These are phyloP conservation scores for Clunio marinus DNA, from an alignment of 2,888 invertebrate species.

Conservation along the genomic window DNA sequence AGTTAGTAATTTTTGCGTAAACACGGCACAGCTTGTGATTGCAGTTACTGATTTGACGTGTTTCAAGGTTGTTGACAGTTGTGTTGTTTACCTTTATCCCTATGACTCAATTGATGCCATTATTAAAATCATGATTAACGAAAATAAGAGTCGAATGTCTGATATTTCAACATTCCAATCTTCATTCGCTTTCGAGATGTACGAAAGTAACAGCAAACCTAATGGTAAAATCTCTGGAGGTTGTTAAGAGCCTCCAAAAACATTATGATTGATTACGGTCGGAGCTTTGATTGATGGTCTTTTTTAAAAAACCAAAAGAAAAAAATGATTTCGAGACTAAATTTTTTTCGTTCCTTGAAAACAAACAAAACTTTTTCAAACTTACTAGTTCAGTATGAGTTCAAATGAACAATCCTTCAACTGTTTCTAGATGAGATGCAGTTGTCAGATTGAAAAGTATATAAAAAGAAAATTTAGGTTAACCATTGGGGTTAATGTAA, in stretches of 20 bases:
- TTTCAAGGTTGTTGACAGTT: too few relatives aligned
- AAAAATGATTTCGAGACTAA: background rate
- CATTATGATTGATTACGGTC: conserved; percentile 36
- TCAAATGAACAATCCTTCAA: background rate
- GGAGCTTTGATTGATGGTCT: conserved; percentile 36
- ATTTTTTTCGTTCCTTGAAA: background rate
- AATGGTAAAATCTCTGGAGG: conserved; percentile 33
- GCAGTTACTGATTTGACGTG: background rate
- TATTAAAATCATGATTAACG: too few relatives aligned
- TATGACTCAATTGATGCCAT: too few relatives aligned
- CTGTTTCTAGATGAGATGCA: background rate
- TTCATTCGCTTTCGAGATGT: background rate
- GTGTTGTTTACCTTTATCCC: too few relatives aligned
- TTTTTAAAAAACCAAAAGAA: background rate
- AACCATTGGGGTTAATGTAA: conserved; percentile 13
- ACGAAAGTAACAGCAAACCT: conserved; percentile 28
- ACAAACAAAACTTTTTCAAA: conserved; percentile 21
- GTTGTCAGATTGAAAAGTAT: background rate
- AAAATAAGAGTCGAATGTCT: too few relatives aligned
- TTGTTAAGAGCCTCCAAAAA: conserved; percentile 33
- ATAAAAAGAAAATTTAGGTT: background rate
- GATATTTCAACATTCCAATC: conserved; percentile 1
- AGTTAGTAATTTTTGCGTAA: conserved; percentile 14
- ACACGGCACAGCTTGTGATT: background rate
- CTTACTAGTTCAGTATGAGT: background rate